A percentile compares a stretch with the other conserved stretches of the same genome.
phyloP scores from a whole-genome alignment of 2,797 vertebrate species.

The Spatula clypeata region DNA sequence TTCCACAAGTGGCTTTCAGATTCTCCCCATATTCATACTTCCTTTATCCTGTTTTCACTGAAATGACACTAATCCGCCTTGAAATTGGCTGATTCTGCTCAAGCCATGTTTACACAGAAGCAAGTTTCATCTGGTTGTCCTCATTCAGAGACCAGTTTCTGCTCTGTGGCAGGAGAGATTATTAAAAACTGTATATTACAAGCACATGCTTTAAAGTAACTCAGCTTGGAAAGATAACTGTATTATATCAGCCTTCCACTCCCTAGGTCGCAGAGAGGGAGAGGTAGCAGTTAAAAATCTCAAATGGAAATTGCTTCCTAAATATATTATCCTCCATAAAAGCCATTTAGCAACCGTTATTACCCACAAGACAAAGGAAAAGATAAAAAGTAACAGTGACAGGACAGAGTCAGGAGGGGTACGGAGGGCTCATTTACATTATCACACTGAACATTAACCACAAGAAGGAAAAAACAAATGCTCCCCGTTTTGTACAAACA shows the following conservation, averaged over 20 bases:
- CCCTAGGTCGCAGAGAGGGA: constrained; percentile 60
- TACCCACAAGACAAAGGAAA: constrained; percentile 75
- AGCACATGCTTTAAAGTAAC: constrained; percentile 73
- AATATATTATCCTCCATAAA: constrained; percentile 79
- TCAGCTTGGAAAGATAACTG: constrained; percentile 78
- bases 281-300: constrained; percentile 72
- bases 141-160: constrained; percentile 76
- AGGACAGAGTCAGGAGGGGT: background rate
- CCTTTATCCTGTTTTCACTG: constrained; percentile 72
- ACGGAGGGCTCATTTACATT: constrained; percentile 76
- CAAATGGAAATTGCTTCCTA: constrained; percentile 78
- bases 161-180: constrained; percentile 76
- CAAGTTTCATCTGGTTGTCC: constrained; percentile 75
- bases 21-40: constrained; percentile 63
- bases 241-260: constrained; percentile 74
- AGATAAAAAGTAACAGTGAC: constrained; percentile 39
- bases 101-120: constrained; percentile 77
- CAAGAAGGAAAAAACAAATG: constrained; percentile 80
- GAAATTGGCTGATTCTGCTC: constrained; percentile 84
- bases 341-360: constrained; percentile 79
- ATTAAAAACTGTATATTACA: constrained; percentile 80
- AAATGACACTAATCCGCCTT: constrained; percentile 82
- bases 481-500: constrained; percentile 80
- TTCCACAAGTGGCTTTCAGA: constrained; percentile 60
- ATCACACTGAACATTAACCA: constrained; percentile 82